Base-by-base conservation (phyloP, 2,113 vertebrate species). In the Felis chaus region DNA sequence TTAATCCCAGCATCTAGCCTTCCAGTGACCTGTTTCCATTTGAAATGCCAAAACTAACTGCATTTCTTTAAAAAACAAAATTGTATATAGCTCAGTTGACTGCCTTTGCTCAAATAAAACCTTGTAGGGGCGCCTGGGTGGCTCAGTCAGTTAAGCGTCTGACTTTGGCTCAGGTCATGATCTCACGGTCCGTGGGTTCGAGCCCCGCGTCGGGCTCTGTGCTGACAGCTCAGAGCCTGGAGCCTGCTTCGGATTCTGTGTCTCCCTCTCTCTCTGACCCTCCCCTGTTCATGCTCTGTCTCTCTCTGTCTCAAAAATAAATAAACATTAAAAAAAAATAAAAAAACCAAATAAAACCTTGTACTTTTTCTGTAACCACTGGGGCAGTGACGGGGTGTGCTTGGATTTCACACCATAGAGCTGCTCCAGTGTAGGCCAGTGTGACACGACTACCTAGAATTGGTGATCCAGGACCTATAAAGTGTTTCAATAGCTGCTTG, bases 41-140 rank as follows among this genome's bases (percentile, higher is more conserved):
- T 96, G 73, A 97, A 92, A 97, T 96, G 73, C n/a, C 89, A 96
- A 95, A 93, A n/a, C 15, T 82, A 87, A 93, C 90, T 92, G 63
- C 4, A 55, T 96, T 96, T 96, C 85, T 97, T 48, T 31, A 25
- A 7, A 8, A 48, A 41, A 92, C 95, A 89, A 76, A 61, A n/a
- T 23, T 12, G 15, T 73, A 12, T 50, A 14, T 33, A 57, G 39
- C 48, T 82, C 53, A 53, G 23, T 82, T 68, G 81, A 39, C 74
- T 78, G 21, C 16, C 4, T 63, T 71, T 85, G 10, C n/a, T 95
- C 63, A 82, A 25, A 89, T 76, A 84, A 95, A 97, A 68, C n/a
- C 33, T 45, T 45, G 29, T 93, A 31, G 45, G 45, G 45, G 45
- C 8, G 45, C 45, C 45, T 45, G 45, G 45, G 45, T 45, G 45